Percentiles rank a stretch among this genome's conserved stretches.
Conservation (phyloP, 2,113 vertebrate species). For the Cyprinodon brontotheroides region DNA sequence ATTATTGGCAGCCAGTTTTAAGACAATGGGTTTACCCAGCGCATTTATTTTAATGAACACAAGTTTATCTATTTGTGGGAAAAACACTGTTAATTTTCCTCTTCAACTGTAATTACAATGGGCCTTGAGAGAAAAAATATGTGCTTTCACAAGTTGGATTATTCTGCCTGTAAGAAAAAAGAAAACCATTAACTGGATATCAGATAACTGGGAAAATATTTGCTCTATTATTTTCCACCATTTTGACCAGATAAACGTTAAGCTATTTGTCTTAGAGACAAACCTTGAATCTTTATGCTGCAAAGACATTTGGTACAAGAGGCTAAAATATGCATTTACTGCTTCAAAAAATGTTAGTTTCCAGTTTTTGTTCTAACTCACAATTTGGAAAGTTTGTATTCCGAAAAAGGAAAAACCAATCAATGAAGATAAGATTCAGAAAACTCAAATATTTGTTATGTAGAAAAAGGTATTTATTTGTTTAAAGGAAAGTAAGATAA, state of each 20-base stretch:
- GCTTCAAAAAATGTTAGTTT: not conserved
- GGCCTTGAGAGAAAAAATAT: conserved; percentile 36
- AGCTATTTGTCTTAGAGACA: conserved; percentile 2
- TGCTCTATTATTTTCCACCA: conserved; percentile 5
- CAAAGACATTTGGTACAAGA: not conserved
- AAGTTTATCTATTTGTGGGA: conserved; percentile 59
- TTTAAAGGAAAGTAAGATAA: not conserved
- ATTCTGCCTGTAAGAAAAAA: conserved; percentile 3
- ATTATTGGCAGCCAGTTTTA: conserved; percentile 62
- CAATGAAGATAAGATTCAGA: not conserved
- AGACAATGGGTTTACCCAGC: conserved; percentile 56
- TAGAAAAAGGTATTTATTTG: not conserved
- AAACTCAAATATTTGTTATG: not conserved
- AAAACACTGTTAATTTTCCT: conserved; percentile 52
- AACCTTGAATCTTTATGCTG: not conserved
- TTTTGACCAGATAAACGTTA: conserved; percentile 2
- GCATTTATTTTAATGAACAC: conserved; percentile 59
- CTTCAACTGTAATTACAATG: conserved; percentile 39
- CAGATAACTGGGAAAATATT: conserved; percentile 34
- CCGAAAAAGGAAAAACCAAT: not conserved
- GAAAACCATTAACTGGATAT: conserved; percentile 11
- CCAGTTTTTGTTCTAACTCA: not conserved
- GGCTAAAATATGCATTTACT: not conserved
- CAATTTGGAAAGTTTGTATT: not conserved
- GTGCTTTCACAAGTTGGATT: conserved; percentile 18